Base-by-base conservation (phyloP, 2,113 vertebrate genomes). In the Zosterops pallidus region DNA sequence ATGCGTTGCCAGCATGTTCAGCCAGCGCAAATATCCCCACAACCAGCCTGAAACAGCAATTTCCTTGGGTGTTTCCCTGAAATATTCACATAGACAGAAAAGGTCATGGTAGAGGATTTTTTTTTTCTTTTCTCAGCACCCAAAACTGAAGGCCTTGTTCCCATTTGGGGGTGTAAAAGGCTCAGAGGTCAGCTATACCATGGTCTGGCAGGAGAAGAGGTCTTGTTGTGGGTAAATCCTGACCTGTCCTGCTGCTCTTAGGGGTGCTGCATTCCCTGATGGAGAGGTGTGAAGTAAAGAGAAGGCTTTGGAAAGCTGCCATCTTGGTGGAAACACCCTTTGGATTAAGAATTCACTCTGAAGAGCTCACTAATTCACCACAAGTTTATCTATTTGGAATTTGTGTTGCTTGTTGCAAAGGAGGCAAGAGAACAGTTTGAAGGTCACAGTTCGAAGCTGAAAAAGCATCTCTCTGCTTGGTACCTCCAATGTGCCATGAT, bases 21-120 rank as follows among this genome's bases (percentile, higher is more conserved):
- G 44, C 60, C 60, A 76, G 76, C 62, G 59, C 29, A 68, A 68
- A 72, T 49, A 37, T 46, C 79, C 68, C 67, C 3, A 9, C 28
- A 83, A 68, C n/a, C 23, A 60, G 42, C 52, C 53, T 25, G 22
- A 75, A 90, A 70, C 12, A 71, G 37, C 10, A 0, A 28, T 80
- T 90, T 94, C 56, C 74, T 90, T 84, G 83, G 65, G 60, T 60
- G 56, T 86, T 81, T 72, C 77, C 69, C 39, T 71, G 23, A 81
- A 83, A 78, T 49, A 85, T 41, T 92, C 62, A 70, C 10, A 23
- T 6, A 41, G 19, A 23, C 42, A 75, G 28, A 49, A 82, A 86
- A 91, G 37, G 25, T 82, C 70, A 50, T 0, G 0, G 23, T 33
- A 46, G n/a, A 84, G 57, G 31, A 79, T 15, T 77, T 89, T 89